Evolutionary conservation across 2,113 vertebrate species (phyloP).

Genomic region (Melanerpes formicivorus): DNA sequence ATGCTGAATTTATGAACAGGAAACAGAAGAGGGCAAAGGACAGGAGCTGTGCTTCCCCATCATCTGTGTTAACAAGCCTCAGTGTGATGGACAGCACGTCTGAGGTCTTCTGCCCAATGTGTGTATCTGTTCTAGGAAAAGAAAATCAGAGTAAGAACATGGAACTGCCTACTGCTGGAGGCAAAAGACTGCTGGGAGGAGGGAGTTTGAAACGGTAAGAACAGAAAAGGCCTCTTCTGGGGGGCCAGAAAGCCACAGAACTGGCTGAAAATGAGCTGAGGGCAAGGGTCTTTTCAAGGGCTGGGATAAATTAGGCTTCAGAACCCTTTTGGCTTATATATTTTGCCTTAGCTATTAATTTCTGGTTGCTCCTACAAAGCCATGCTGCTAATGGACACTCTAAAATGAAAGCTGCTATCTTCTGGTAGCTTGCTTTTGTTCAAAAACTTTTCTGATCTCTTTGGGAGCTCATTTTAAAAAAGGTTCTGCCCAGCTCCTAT

Average conservation of each 20-base stretch:
- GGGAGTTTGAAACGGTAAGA: not conserved
- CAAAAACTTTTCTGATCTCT: not conserved
- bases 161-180: not conserved
- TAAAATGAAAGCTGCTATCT: not conserved
- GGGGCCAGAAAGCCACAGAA: not conserved
- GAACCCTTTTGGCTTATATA: not conserved
- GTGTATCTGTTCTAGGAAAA: not conserved
- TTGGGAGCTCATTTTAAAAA: not conserved
- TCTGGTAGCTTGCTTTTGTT: not conserved
- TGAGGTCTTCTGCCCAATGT: not conserved
- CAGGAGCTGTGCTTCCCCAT: not conserved
- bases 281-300: not conserved
- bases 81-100: not conserved
- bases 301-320: not conserved
- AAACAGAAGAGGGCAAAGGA: not conserved
- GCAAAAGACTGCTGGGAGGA: not conserved
- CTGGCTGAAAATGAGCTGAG: not conserved
- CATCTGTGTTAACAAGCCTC: not conserved
- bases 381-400: not conserved
- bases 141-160: not conserved
- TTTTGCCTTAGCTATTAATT: not conserved
- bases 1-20: not conserved
- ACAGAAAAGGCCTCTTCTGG: not conserved
- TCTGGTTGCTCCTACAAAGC: not conserved
- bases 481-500: not conserved